A percentile compares a stretch with the other conserved stretches of the same genome.
Evolutionary conservation across 2,888 invertebrate genomes (phyloP).

Genomic region (Apoda limacodes): DNA sequence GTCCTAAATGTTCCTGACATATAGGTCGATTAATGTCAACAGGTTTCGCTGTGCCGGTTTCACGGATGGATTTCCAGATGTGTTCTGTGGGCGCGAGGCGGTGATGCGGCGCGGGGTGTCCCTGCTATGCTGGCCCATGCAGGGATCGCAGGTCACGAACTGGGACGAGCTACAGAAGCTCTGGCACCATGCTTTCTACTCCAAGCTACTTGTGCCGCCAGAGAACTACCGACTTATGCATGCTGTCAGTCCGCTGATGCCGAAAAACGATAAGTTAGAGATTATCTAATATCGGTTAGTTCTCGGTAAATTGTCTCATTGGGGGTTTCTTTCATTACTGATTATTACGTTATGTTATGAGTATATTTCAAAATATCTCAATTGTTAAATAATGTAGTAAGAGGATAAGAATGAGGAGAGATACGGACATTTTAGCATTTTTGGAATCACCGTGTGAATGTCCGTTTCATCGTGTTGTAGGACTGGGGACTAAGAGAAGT

Average conservation of each 20-base stretch:
- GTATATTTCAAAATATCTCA: too few species aligned
- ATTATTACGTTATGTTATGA: too few species aligned
- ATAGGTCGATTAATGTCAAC: background rate
- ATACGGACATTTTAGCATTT: too few species aligned
- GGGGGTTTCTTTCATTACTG: too few species aligned
- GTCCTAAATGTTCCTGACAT: background rate
- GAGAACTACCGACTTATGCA: slow-evolving; percentile 84
- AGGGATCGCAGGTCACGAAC: slow-evolving; percentile 81
- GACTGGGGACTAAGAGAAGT: background rate
- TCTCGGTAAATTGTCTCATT: too few species aligned
- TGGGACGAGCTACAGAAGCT: slow-evolving; percentile 93
- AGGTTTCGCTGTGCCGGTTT: slow-evolving; percentile 35
- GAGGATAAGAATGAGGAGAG: too few species aligned
- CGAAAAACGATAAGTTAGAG: slow-evolving; percentile 74
- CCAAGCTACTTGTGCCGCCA: slow-evolving; percentile 82
- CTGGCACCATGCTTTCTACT: slow-evolving; percentile 89
- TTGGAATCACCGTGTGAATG: too few species aligned
- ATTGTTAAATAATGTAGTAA: too few species aligned
- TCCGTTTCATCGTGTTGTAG: too few species aligned
- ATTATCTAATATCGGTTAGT: too few species aligned
- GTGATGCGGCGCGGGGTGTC: slow-evolving; percentile 59
- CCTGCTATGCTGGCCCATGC: slow-evolving; percentile 79
- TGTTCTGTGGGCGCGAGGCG: slow-evolving; percentile 72
- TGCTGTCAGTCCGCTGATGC: slow-evolving; percentile 84
- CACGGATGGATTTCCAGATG: slow-evolving; percentile 39